Percentiles rank a stretch among this genome's conserved stretches.
Conservation (phyloP, 2,888 invertebrate species). For the Cephus pygmeus region DNA sequence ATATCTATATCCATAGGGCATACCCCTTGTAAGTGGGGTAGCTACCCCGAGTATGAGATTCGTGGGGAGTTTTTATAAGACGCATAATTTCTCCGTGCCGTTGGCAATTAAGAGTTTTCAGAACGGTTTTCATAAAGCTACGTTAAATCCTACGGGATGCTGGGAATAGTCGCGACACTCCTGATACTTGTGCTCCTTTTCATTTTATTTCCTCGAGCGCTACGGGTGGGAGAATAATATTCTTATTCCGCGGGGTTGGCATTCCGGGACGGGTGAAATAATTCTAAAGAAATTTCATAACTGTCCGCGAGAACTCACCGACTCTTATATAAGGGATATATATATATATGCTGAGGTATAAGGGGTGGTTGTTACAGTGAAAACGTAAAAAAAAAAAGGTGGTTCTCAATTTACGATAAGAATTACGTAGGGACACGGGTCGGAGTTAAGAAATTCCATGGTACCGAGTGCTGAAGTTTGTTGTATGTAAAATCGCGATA, state of each 20-base stretch:
- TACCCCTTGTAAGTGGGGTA: background rate
- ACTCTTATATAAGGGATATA: conserved; percentile 37
- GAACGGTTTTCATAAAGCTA: conserved; percentile 59
- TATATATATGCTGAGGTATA: background rate
- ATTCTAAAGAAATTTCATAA: conserved; percentile 65
- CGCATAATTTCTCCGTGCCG: conserved; percentile 50
- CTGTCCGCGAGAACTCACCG: conserved; percentile 47
- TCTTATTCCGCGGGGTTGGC: conserved; percentile 50
- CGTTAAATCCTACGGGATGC: conserved; percentile 53
- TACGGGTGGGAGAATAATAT: conserved; percentile 50
- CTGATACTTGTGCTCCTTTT: background rate
- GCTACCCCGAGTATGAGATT: background rate
- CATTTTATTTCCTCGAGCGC: background rate
- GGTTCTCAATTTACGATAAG: conserved; percentile 4
- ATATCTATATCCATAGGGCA: background rate
- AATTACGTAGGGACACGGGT: conserved; percentile 20
- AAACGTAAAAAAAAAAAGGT: background rate
- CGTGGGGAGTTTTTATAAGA: conserved; percentile 30
- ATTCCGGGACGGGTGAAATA: conserved; percentile 54
- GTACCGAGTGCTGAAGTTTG: conserved; percentile 60
- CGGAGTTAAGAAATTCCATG: conserved; percentile 48
- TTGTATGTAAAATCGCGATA: conserved; percentile 49
- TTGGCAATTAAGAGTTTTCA: conserved; percentile 61
- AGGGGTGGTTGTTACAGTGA: background rate
- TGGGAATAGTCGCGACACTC: background rate